These are phyloP conservation scores for Tenthredo notha DNA, from an alignment of 2,888 invertebrate species.

Conservation along the genomic window DNA sequence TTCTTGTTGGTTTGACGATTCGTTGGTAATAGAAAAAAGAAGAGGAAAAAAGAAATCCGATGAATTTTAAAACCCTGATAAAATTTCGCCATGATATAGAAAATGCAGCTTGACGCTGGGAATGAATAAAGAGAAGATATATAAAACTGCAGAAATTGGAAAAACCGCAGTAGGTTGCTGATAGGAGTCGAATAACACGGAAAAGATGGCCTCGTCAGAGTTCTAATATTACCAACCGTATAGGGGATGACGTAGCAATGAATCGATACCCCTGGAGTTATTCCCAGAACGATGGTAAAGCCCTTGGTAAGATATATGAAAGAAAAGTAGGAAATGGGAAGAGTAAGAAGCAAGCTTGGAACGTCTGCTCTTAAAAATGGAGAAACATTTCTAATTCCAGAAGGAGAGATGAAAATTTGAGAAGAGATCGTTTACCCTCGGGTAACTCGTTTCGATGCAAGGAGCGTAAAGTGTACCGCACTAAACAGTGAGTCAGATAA, in stretches of 20 bases:
- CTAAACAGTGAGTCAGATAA: neutral
- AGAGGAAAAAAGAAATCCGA: neutral
- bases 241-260: slow-evolving; percentile 12
- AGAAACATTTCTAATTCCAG: neutral
- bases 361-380: neutral
- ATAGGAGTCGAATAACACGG: slow-evolving; percentile 6
- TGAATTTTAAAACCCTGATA: neutral
- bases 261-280: neutral
- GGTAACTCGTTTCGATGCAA: slow-evolving; percentile 7
- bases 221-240: slow-evolving; percentile 5
- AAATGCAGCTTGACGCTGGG: neutral
- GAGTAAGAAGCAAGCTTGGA: neutral
- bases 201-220: slow-evolving; percentile 20
- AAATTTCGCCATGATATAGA: neutral
- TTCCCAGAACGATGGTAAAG: neutral
- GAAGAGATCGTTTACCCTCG: neutral
- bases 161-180: neutral
- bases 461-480: neutral
- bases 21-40: neutral
- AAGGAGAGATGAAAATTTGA: neutral
- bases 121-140: neutral
- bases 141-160: neutral
- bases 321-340: neutral
- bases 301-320: neutral
- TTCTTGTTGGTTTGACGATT: neutral